Evolutionary conservation across 2,888 invertebrate genomes (phyloP).

Genomic region (Uropetala carovei): DNA sequence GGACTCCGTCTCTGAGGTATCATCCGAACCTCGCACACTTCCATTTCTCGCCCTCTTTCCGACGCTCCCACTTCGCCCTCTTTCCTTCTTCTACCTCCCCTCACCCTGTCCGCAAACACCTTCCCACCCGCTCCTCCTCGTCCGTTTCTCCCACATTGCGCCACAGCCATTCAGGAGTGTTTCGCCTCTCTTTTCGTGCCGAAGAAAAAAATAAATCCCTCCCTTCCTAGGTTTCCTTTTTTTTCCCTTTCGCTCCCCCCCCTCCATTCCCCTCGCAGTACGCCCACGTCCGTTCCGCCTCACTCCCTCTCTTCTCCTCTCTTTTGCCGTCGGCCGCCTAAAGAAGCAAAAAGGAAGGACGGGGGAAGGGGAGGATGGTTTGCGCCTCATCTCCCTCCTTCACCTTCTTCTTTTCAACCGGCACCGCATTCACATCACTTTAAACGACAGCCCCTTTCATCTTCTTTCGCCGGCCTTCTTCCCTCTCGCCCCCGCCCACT

Average conservation of each 20-base stretch:
- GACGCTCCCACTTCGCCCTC: neutral
- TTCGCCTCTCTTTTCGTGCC: neutral
- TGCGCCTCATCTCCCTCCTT: neutral
- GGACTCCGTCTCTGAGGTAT: neutral
- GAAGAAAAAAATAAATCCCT: too few species aligned
- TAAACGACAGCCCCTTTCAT: neutral
- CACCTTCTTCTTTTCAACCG: neutral
- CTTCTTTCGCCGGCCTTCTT: conserved; percentile 3
- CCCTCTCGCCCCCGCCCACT: neutral
- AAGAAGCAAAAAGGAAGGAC: neutral
- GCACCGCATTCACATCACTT: neutral
- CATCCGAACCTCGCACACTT: neutral
- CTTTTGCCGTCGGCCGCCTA: neutral
- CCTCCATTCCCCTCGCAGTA: too few species aligned
- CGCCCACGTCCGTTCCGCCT: too few species aligned
- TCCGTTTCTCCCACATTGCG: conserved; percentile 4
- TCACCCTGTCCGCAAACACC: neutral
- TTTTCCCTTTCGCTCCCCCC: too few species aligned
- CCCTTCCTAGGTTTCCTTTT: too few species aligned
- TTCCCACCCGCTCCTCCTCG: neutral
- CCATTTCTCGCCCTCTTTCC: conserved; percentile 12
- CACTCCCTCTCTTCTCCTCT: too few species aligned
- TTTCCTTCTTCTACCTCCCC: neutral
- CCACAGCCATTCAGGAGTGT: neutral
- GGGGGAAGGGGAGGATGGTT: too few species aligned